phyloP scores from a whole-genome alignment of 2,113 vertebrate genomes.

The Dissostichus mawsoni region DNA sequence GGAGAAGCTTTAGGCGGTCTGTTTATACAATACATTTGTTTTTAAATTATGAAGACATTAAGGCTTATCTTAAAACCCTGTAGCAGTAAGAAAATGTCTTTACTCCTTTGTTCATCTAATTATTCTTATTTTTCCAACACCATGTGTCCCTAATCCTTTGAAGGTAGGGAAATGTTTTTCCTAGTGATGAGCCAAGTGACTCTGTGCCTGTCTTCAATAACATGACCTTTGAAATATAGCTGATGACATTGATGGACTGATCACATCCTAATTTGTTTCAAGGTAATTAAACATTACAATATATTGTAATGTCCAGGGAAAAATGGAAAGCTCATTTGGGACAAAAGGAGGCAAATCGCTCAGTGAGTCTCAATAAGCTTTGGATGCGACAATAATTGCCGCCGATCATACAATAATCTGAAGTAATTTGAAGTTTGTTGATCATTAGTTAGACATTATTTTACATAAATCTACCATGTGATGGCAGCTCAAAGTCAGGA shows the following conservation, averaged over 20 bases:
- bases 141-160: background rate
- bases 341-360: background rate
- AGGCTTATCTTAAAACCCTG: constrained; percentile 16
- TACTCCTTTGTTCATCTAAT: constrained; percentile 8
- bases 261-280: constrained; percentile 11
- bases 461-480: background rate
- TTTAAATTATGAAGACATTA: constrained; percentile 7
- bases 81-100: background rate
- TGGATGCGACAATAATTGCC: background rate
- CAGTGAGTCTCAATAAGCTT: constrained; percentile 1
- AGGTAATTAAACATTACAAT: constrained; percentile 25
- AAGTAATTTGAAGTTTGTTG: background rate
- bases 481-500: background rate
- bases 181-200: background rate
- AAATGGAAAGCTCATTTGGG: background rate
- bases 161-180: background rate
- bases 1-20: constrained; percentile 9
- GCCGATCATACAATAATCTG: background rate
- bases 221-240: constrained; percentile 13
- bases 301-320: background rate
- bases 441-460: background rate
- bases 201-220: background rate
- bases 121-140: constrained; percentile 6
- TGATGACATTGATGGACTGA: constrained; percentile 35
- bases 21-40: background rate